Evolutionary conservation across 2,888 invertebrate species (phyloP).

Genomic region (Odontocolon sp.): DNA sequence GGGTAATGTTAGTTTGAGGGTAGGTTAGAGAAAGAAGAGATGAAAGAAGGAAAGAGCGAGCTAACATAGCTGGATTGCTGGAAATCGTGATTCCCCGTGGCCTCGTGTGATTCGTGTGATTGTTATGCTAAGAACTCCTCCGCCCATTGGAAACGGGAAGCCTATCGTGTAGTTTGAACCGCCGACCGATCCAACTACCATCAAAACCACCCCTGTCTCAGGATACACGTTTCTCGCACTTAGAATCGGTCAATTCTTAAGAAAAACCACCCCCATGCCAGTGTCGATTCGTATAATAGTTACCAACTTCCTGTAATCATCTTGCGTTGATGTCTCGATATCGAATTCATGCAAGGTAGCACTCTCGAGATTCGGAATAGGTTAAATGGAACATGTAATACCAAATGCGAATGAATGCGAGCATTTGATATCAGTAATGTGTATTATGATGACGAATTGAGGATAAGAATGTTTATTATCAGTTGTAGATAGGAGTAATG

Average conservation of each 20-base stretch:
- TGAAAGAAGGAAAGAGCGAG: constrained; percentile 34
- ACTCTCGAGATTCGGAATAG: constrained; percentile 15
- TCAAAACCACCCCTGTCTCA: constrained; percentile 6
- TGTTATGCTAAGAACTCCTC: constrained; percentile 63
- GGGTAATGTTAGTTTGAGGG: constrained; percentile 1
- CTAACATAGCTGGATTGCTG: too few species aligned
- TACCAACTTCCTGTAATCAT: constrained; percentile 61
- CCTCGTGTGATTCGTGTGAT: constrained; percentile 55
- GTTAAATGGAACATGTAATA: constrained; percentile 48
- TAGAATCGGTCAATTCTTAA: neutral
- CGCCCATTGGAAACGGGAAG: constrained; percentile 50
- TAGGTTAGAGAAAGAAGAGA: constrained; percentile 38
- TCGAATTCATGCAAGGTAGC: constrained; percentile 3
- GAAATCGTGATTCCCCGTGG: constrained; percentile 61
- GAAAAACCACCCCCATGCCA: constrained; percentile 24
- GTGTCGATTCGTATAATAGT: constrained; percentile 54
- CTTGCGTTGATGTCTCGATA: constrained; percentile 64
- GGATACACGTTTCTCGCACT: constrained; percentile 15
- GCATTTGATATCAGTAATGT: neutral
- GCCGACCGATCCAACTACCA: constrained; percentile 27
- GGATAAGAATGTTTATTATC: neutral
- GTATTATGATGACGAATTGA: neutral
- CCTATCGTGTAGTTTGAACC: constrained; percentile 25
- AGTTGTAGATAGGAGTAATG: too few species aligned
- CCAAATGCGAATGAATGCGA: neutral